phyloP scores from a whole-genome alignment of 1,140 invertebrate species.

The Heliconius nattereri region DNA sequence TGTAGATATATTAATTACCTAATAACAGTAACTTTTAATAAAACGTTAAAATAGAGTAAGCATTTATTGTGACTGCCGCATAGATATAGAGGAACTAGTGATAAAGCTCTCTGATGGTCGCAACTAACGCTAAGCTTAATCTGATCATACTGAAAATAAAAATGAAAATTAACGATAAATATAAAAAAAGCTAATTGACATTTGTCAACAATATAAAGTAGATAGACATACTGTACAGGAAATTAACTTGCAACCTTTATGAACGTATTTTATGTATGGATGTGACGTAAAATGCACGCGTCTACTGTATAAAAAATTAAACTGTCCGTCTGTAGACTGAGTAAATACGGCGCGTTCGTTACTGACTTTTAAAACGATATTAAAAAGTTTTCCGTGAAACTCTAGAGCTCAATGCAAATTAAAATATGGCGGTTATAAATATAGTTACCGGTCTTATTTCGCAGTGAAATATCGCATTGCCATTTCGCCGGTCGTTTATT shows the following conservation, averaged over 20 bases:
- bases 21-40: too few relatives aligned
- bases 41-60: too few relatives aligned
- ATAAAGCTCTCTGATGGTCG: too few relatives aligned
- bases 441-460: background rate
- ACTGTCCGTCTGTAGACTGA: constrained; percentile 3
- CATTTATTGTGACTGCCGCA: too few relatives aligned
- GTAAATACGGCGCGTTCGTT: constrained; percentile 5
- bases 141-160: too few relatives aligned
- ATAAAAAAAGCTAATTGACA: background rate
- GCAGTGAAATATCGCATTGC: background rate
- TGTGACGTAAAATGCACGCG: background rate
- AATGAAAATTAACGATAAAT: background rate
- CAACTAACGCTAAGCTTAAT: too few relatives aligned
- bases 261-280: background rate
- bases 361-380: constrained; percentile 8
- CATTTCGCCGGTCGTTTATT: background rate
- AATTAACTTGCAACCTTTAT: background rate
- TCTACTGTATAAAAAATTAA: background rate
- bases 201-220: background rate
- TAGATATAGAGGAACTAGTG: too few relatives aligned
- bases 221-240: background rate
- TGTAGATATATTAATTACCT: too few relatives aligned
- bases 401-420: background rate
- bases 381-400: constrained; percentile 1
- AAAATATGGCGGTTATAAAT: background rate